Conservation (phyloP, 2,888 invertebrate species). For the Cantharis flavilabris region DNA sequence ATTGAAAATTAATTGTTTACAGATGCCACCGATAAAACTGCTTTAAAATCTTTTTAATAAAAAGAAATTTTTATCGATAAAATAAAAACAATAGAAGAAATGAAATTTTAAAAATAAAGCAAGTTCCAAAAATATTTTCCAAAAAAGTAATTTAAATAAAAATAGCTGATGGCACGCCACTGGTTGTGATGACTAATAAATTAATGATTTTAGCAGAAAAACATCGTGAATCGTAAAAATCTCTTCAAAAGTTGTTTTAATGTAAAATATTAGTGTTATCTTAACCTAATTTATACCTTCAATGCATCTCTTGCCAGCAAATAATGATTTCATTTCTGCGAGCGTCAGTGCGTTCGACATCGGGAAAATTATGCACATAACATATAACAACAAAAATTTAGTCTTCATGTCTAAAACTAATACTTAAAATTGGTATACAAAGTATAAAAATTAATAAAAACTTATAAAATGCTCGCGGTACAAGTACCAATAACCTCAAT, state of each 20-base stretch:
- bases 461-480: background rate
- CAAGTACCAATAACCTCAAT: background rate
- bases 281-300: constrained; percentile 48
- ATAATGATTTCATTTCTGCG: constrained; percentile 46
- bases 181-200: background rate
- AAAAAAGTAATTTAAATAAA: too few species aligned
- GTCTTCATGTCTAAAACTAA: constrained; percentile 29
- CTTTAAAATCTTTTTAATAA: too few species aligned
- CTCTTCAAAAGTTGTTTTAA: background rate
- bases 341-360: constrained; percentile 38
- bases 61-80: too few species aligned
- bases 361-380: constrained; percentile 31
- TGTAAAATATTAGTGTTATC: background rate
- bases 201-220: background rate
- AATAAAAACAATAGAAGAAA: too few species aligned
- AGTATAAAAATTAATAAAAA: background rate
- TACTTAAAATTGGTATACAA: constrained; percentile 22
- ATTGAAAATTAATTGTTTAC: too few species aligned
- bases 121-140: too few species aligned
- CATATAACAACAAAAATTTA: constrained; percentile 31
- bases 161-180: background rate
- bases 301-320: constrained; percentile 51
- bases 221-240: background rate
- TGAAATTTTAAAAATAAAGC: too few species aligned
- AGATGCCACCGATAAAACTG: too few species aligned